These are phyloP conservation scores for Chunga burmeisteri DNA, from an alignment of 2,113 vertebrate genomes.

Conservation along the genomic window DNA sequence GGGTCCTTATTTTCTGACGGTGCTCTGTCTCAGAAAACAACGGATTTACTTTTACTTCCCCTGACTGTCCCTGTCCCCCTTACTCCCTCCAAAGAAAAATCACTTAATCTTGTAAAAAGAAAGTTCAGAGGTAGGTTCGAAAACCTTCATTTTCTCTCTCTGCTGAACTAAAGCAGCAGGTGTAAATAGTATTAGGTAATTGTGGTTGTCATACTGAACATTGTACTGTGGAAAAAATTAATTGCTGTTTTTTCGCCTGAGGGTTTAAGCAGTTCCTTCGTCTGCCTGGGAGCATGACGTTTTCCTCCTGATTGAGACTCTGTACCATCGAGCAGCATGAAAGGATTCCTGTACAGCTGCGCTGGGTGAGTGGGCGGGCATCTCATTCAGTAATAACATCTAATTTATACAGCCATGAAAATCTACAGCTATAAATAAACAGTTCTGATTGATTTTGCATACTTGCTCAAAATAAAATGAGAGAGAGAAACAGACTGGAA, in stretches of 20 bases:
- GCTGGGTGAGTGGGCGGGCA: constrained; percentile 67
- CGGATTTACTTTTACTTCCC: constrained; percentile 12
- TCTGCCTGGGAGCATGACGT: constrained; percentile 39
- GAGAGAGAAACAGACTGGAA: constrained; percentile 13
- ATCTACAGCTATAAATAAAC: constrained; percentile 77
- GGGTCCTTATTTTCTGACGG: background rate
- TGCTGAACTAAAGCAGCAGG: constrained; percentile 48
- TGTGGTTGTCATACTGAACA: constrained; percentile 62
- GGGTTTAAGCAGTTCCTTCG: constrained; percentile 40
- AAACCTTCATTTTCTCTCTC: constrained; percentile 65
- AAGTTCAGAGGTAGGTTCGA: background rate
- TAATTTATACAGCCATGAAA: constrained; percentile 76
- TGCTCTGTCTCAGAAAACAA: background rate
- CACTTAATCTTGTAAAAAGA: background rate
- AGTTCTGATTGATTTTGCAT: constrained; percentile 65
- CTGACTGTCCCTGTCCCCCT: background rate
- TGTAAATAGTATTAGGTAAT: constrained; percentile 72
- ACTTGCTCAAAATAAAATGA: constrained; percentile 57
- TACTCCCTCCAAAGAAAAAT: background rate
- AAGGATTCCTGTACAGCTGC: constrained; percentile 69
- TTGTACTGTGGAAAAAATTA: constrained; percentile 62
- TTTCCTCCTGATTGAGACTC: constrained; percentile 50
- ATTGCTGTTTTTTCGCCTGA: constrained; percentile 59
- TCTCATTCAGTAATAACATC: constrained; percentile 74
- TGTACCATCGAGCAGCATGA: constrained; percentile 36